Evolutionary conservation across 1,140 invertebrate genomes (phyloP).

Genomic region (Euura saliciscinereae): DNA sequence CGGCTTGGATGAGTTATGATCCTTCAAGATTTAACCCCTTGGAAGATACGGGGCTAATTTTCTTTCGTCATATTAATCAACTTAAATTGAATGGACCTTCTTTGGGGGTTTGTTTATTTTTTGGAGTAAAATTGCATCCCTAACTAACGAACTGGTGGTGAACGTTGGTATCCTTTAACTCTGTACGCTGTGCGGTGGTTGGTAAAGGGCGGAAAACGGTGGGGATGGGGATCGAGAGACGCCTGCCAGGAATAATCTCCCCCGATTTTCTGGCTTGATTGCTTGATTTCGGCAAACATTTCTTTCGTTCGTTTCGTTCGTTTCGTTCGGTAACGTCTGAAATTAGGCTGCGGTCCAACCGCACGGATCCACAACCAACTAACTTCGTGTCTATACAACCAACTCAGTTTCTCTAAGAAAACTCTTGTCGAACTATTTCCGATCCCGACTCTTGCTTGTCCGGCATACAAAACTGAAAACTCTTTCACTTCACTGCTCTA

Average conservation of each 20-base stretch:
- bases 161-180: neutral
- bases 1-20: too few relatives aligned
- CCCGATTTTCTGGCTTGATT: constrained; percentile 32
- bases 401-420: neutral
- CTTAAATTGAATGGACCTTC: too few relatives aligned
- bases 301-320: constrained; percentile 23
- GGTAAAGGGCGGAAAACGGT: constrained; percentile 17
- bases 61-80: too few relatives aligned
- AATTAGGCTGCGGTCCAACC: constrained; percentile 41
- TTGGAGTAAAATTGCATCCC: neutral
- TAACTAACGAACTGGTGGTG: neutral
- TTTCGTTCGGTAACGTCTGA: constrained; percentile 8
- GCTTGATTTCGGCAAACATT: constrained; percentile 49
- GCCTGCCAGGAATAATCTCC: constrained; percentile 42
- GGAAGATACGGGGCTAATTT: too few relatives aligned
- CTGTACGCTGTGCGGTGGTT: neutral
- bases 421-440: neutral
- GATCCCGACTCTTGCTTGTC: neutral
- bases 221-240: constrained; percentile 37
- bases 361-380: neutral
- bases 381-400: neutral
- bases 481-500: neutral
- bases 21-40: too few relatives aligned
- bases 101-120: too few relatives aligned
- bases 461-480: neutral